Percentiles rank a stretch among this genome's conserved stretches.
Evolutionary conservation across 2,113 vertebrate species (phyloP).

Genomic region (Dicentrarchus labrax): DNA sequence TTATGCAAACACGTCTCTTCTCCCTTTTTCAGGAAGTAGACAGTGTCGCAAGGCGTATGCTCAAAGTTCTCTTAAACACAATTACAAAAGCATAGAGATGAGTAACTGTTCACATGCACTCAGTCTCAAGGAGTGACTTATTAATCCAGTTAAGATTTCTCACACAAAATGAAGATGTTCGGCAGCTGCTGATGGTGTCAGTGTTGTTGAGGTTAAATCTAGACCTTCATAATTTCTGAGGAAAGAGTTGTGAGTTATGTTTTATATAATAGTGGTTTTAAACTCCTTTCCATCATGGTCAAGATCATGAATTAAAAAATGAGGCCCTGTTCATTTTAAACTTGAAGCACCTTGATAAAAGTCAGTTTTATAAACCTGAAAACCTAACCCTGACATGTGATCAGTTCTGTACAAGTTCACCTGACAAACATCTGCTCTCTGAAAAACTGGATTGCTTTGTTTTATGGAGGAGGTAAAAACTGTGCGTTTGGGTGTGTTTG

Average conservation of each 20-base stretch:
- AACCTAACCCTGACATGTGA: neutral
- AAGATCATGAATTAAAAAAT: neutral
- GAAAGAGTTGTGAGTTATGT: neutral
- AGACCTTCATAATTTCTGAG: neutral
- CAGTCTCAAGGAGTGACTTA: too few relatives aligned
- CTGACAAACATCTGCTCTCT: neutral
- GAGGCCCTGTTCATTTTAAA: neutral
- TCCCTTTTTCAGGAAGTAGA: slow-evolving; percentile 50
- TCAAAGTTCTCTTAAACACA: neutral
- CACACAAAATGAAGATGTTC: neutral
- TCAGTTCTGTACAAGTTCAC: neutral
- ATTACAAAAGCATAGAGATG: neutral
- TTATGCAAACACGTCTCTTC: neutral
- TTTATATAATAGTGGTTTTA: neutral
- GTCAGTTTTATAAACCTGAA: too few relatives aligned
- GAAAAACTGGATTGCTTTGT: slow-evolving; percentile 35
- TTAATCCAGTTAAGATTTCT: neutral
- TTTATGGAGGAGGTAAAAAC: neutral
- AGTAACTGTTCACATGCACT: neutral
- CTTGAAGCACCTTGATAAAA: neutral
- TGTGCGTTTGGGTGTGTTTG: neutral
- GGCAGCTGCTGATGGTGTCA: neutral
- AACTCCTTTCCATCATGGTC: neutral
- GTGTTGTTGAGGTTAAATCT: neutral
- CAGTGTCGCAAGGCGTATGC: slow-evolving; percentile 9